Conservation (phyloP, 92 coral and sea anemone species). For the Zoanthus gigantus region DNA sequence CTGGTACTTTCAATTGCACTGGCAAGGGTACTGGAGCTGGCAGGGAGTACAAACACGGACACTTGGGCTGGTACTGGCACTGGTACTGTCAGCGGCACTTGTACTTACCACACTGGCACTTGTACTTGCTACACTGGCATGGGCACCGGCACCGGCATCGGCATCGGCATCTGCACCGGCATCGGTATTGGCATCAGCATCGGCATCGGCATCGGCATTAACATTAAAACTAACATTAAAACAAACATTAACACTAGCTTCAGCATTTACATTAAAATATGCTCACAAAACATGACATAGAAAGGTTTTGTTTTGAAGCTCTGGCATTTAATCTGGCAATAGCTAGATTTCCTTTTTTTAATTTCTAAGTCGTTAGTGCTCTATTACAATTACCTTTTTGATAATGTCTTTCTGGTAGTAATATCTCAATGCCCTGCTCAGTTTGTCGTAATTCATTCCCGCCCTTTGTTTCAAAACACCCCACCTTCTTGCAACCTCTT, state of each 20-base stretch:
- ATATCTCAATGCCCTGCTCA: slow-evolving; percentile 91
- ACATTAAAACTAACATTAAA: no score
- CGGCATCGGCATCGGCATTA: background rate
- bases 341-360: background rate
- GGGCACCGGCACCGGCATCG: background rate
- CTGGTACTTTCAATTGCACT: background rate
- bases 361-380: background rate
- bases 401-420: slow-evolving; percentile 91
- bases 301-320: background rate
- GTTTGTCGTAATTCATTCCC: slow-evolving; percentile 91
- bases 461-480: slow-evolving; percentile 86
- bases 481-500: slow-evolving; percentile 92
- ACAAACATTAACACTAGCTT: background rate
- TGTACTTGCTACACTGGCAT: no score
- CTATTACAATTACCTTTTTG: slow-evolving; percentile 66
- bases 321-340: background rate
- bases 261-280: background rate
- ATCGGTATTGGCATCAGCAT: background rate
- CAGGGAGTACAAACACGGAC: no score
- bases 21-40: no score
- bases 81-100: no score
- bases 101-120: no score
- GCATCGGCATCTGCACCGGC: background rate
- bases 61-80: no score
- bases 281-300: background rate